Evolutionary conservation across 2,113 vertebrate species (phyloP), one percentile per base, ranked within the genome.

Genomic region (Haemorhous mexicanus): DNA sequence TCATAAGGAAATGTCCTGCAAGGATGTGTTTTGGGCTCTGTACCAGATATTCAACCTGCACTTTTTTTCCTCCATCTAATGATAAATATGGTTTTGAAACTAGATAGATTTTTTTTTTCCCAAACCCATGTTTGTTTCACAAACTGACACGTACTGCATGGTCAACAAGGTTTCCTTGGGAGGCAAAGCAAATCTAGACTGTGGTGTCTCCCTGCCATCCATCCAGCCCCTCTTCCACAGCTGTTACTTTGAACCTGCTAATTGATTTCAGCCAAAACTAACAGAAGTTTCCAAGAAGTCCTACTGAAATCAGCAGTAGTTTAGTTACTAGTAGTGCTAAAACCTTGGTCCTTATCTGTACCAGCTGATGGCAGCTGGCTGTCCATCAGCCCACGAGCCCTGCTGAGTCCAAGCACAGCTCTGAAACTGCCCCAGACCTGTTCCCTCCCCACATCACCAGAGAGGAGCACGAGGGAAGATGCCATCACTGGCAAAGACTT

Each of bases 361-460:
- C 49, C 70, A 90, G 52, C 39, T 27, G 53, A 58, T 10, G 37
- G 50, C 56, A 93, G 64, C 16, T 78, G 87, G 84, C 7, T 13
- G 7, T 74, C 61, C 69, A 50, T 66, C 69, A 74, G 55, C 43
- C 30, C 7, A 7, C 0, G 0, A 62, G 30, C 47, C 63, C 17
- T 11, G 2, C 7, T 66, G 35, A 44, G 43, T 30, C 41, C 69
- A 82, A 16, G 47, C 26, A 58, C 30, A 41, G 61, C 24, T 69
- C 75, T 64, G n/a, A 86, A 92, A 80, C 53, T 5, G 4, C 24
- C 49, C 49, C 86, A 49, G 35, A 43, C 17, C 20, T 12, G 3
- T 9, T 55, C 90, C 59, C 22, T 66, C 28, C 47, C 22, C 44
- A 35, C 1, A 0, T 33, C 61, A 73, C 27, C 0, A 0, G 47